These are phyloP conservation scores for Ceyx melanurus DNA, from an alignment of 2,113 vertebrate species.

Conservation along the genomic window DNA sequence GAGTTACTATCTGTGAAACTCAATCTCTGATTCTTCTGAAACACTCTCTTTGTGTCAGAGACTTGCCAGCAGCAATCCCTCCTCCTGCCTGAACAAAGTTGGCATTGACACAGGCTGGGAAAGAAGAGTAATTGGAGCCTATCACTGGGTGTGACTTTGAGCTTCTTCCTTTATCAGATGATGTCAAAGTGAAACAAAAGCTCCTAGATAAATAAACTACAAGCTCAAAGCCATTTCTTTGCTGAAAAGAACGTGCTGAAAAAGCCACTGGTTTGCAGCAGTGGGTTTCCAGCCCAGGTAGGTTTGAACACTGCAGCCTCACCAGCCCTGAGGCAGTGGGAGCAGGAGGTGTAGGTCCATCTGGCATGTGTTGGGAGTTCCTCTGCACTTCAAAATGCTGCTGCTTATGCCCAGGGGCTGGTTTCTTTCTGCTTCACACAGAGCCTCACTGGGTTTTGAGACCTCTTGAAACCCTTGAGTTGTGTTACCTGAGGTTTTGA, in stretches of 20 bases:
- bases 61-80: neutral
- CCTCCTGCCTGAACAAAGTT: neutral
- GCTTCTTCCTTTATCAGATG: slow-evolving; percentile 29
- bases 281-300: neutral
- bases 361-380: neutral
- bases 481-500: neutral
- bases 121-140: neutral
- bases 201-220: neutral
- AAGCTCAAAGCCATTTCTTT: neutral
- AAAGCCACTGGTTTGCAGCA: neutral
- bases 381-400: neutral
- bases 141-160: neutral
- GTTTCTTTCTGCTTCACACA: neutral
- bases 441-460: neutral
- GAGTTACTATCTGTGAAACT: neutral
- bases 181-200: slow-evolving; percentile 1
- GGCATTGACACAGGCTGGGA: neutral
- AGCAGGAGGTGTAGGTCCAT: neutral
- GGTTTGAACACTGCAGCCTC: neutral
- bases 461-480: neutral
- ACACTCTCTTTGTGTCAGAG: neutral
- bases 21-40: neutral
- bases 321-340: too few species aligned
- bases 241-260: neutral
- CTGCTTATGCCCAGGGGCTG: neutral